A percentile compares a stretch with the other conserved stretches of the same genome.
Evolutionary conservation across 2,888 invertebrate genomes (phyloP).

Genomic region (Eulithis testata): DNA sequence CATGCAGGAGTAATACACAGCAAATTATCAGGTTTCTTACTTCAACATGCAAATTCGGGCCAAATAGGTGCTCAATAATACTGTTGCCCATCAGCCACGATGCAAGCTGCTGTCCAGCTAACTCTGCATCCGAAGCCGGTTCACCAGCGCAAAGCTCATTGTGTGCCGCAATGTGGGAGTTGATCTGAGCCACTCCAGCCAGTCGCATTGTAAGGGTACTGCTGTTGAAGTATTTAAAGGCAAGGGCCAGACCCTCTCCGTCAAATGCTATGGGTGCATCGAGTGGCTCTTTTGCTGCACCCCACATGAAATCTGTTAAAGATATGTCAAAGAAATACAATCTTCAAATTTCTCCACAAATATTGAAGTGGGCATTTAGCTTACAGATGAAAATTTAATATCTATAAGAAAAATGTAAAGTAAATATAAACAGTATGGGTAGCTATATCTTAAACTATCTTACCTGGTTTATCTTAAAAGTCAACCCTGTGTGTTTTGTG

Average conservation of each 20-base stretch:
- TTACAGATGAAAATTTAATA: no score
- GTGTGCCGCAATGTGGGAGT: slow-evolving; percentile 95
- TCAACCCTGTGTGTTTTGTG: no score
- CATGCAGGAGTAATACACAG: no score
- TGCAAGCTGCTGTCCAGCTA: slow-evolving; percentile 92
- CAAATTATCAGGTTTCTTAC: slow-evolving; percentile 64
- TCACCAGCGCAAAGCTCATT: slow-evolving; percentile 96
- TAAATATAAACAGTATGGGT: no score
- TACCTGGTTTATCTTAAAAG: no score
- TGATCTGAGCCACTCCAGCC: slow-evolving; percentile 97
- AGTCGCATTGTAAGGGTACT: slow-evolving; percentile 97
- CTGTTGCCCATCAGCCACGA: slow-evolving; percentile 95
- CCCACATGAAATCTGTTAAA: slow-evolving; percentile 95
- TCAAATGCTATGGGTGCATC: slow-evolving; percentile 95
- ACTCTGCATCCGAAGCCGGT: slow-evolving; percentile 93
- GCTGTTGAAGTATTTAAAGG: slow-evolving; percentile 98
- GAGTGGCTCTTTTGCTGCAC: slow-evolving; percentile 95
- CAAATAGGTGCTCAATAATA: slow-evolving; percentile 97
- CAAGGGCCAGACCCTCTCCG: slow-evolving; percentile 93
- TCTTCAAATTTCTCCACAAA: no score
- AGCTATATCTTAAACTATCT: no score
- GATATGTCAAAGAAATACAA: background rate
- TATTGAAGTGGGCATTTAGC: no score
- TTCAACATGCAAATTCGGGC: slow-evolving; percentile 98
- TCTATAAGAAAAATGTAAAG: no score